Conservation (phyloP, 2,888 invertebrate genomes). For the Acleris emargana region DNA sequence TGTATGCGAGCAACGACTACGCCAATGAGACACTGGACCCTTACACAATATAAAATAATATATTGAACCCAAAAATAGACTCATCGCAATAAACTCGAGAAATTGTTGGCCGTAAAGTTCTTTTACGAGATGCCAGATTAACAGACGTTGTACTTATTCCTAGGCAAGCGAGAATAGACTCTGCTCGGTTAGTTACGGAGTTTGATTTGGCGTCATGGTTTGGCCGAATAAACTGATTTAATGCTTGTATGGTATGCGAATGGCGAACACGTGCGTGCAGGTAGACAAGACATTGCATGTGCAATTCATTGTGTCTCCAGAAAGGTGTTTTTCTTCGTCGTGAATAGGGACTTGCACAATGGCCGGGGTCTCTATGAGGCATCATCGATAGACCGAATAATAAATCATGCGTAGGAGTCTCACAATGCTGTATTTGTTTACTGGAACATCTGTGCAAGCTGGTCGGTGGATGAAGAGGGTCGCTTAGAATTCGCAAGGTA, state of each 20-base stretch:
- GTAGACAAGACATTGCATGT: conserved; percentile 71
- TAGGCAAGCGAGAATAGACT: conserved; percentile 51
- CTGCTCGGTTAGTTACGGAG: conserved; percentile 48
- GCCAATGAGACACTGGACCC: conserved; percentile 41
- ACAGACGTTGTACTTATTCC: conserved; percentile 46
- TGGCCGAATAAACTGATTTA: conserved; percentile 54
- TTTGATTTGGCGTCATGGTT: conserved; percentile 55
- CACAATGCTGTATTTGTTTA: conserved; percentile 74
- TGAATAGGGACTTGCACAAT: conserved; percentile 79
- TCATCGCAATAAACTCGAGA: conserved; percentile 56
- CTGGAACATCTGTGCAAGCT: conserved; percentile 74
- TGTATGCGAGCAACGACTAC: conserved; percentile 41
- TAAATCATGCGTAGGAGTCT: conserved; percentile 79
- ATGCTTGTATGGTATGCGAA: conserved; percentile 67
- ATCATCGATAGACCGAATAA: conserved; percentile 68
- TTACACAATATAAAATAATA: conserved; percentile 50
- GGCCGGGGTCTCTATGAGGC: conserved; percentile 60
- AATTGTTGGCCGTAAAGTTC: conserved; percentile 61
- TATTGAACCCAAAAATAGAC: conserved; percentile 57
- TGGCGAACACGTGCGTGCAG: conserved; percentile 81
- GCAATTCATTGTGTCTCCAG: conserved; percentile 72
- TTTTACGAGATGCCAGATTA: conserved; percentile 61
- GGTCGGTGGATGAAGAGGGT: conserved; percentile 52
- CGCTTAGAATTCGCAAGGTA: conserved; percentile 65
- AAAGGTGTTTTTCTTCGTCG: conserved; percentile 69